Evolutionary conservation across 2,113 vertebrate genomes (phyloP).

Genomic region (Grallaria varia): DNA sequence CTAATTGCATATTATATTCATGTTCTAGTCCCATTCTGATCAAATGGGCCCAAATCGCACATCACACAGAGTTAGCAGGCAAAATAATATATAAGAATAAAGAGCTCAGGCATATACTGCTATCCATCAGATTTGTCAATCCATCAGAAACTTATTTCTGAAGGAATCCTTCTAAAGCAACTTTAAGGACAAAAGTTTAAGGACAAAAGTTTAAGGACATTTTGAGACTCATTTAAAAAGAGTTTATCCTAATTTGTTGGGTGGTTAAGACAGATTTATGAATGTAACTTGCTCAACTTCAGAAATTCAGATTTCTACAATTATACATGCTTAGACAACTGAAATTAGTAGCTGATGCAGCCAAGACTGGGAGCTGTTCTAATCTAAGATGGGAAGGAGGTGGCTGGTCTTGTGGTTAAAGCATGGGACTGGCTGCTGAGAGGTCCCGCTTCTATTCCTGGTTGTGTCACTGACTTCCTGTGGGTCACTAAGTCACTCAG

Average conservation of each 20-base stretch:
- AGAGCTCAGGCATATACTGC: neutral
- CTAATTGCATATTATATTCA: neutral
- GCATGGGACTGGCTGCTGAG: constrained; percentile 62
- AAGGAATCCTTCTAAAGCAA: neutral
- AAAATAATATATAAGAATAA: neutral
- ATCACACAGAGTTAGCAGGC: neutral
- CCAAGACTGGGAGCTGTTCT: neutral
- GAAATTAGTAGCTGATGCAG: constrained; percentile 39
- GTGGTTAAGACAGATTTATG: neutral
- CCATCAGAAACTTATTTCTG: neutral
- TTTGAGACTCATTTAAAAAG: neutral
- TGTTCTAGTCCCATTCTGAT: neutral
- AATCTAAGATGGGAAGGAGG: constrained; percentile 32
- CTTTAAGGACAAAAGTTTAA: neutral
- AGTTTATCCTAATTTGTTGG: neutral
- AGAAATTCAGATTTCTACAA: constrained; percentile 4
- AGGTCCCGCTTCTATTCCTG: constrained; percentile 42
- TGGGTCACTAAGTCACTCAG: constrained; percentile 2
- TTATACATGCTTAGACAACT: neutral
- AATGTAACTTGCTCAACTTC: neutral
- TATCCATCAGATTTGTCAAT: neutral
- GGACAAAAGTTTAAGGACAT: neutral
- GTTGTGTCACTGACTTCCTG: constrained; percentile 41
- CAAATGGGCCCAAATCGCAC: neutral
- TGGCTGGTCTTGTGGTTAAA: constrained; percentile 33